Evolutionary conservation across 2,888 invertebrate species (phyloP), one percentile per base, ranked within the genome.

Genomic region (Schizaphis graminum): DNA sequence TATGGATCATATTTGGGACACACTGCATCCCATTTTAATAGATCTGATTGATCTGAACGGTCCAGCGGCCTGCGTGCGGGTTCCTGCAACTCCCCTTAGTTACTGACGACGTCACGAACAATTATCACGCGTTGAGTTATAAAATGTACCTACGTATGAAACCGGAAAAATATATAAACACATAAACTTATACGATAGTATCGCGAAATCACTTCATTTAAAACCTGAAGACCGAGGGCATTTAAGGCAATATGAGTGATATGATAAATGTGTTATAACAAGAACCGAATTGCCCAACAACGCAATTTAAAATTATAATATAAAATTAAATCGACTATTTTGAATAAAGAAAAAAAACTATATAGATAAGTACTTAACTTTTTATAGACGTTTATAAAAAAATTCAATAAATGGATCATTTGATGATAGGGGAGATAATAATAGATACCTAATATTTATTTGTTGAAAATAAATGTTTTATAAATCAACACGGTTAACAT

Each of bases 21-120:
- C 92, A 92, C 92, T 92, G 88, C 88, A 35, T 24, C 47, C n/a
- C 49, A 67, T 87, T 49, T 88, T 88, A 88, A 92, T 92, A 41
- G 47, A 92, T 67, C 26, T 8, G 87, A 92, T 92, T 28, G 47
- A 92, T 67, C 26, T 8, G 87, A 87, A 67, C 61, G 24, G 47
- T 91, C n/a, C 28, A 85, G 84, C 7, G 47, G 86, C 13, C 57
- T 26, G 67, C 41, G 41, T 11, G 87, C 49, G 61, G 26, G 61
- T 61, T 49, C 56, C 44, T 91, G 28, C 53, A 47, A 21, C 77
- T 77, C 91, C 44, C 85, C 44, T 91, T 13, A 84, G 24, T 77
- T 35, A 53, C 77, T 35, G 24, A 21, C 91, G 24, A 21, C 91
- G 57, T 91, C 85, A 44, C n/a, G 85, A 86, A 91, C 85, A 86